Percentiles rank a stretch among this genome's conserved stretches.
Conservation (phyloP, 2,113 vertebrate genomes). For the Martes martes region DNA sequence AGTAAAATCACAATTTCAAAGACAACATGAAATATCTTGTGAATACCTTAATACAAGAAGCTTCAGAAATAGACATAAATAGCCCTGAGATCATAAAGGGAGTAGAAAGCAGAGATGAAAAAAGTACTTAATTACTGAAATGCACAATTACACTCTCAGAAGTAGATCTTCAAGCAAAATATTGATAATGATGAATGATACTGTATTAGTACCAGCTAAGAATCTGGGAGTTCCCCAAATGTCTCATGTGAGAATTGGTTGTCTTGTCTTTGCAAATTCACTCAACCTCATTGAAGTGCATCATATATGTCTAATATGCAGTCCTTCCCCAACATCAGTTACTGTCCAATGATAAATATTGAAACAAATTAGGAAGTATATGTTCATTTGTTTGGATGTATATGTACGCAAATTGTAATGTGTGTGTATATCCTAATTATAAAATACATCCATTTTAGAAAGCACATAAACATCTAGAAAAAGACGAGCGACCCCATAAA, state of each 20-base stretch:
- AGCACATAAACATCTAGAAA: not conserved
- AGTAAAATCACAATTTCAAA: constrained; percentile 52
- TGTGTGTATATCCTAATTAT: not conserved
- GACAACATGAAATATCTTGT: constrained; percentile 28
- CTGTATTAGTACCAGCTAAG: not conserved
- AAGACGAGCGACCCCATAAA: not conserved
- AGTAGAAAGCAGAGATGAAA: not conserved
- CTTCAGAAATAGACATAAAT: constrained; percentile 23
- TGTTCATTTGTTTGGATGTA: not conserved
- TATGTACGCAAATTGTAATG: not conserved
- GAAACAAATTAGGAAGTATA: constrained; percentile 1
- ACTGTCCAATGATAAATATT: not conserved
- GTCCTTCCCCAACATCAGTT: not conserved
- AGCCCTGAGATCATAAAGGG: not conserved
- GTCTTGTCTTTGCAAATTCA: not conserved
- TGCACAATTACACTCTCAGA: not conserved
- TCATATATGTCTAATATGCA: not conserved
- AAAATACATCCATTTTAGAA: not conserved
- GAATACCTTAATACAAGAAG: not conserved
- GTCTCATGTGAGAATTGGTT: not conserved
- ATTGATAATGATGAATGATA: not conserved
- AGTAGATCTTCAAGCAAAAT: not conserved
- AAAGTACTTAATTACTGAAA: constrained; percentile 31
- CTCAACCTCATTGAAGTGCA: not conserved
- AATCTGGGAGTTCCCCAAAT: not conserved